These are phyloP conservation scores for Cheiracanthium punctorium DNA, from an alignment of 2,888 invertebrate species.

Conservation along the genomic window DNA sequence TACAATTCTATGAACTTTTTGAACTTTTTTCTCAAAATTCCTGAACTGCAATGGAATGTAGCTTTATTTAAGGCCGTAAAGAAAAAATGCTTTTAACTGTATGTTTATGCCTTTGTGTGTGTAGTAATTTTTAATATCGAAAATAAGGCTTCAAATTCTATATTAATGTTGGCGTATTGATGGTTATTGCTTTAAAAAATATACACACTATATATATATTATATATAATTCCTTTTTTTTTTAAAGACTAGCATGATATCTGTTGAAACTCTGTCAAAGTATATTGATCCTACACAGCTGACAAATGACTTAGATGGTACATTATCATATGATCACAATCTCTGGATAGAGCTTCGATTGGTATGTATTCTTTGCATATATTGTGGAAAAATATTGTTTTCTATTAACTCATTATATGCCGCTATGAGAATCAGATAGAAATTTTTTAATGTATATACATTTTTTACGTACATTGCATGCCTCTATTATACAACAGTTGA, in stretches of 20 bases:
- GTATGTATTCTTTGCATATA: slow-evolving; percentile 76
- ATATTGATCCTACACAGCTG: slow-evolving; percentile 93
- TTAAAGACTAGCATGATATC: slow-evolving; percentile 96
- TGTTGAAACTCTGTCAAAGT: slow-evolving; percentile 93
- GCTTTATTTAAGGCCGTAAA: too few species aligned
- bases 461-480: too few species aligned
- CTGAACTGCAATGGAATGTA: too few species aligned
- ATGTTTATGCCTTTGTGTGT: slow-evolving; percentile 8
- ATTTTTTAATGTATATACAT: too few species aligned
- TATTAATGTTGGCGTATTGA: neutral
- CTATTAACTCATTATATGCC: too few species aligned
- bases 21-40: too few species aligned
- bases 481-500: too few species aligned
- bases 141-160: too few species aligned
- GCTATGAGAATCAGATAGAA: too few species aligned
- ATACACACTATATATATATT: slow-evolving; percentile 14
- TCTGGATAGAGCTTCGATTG: slow-evolving; percentile 96
- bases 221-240: slow-evolving; percentile 65
- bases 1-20: too few species aligned
- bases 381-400: too few species aligned
- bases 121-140: slow-evolving; percentile 15
- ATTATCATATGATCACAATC: slow-evolving; percentile 94
- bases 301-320: slow-evolving; percentile 95
- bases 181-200: slow-evolving; percentile 33
- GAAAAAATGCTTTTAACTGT: neutral